Percentiles rank a stretch among this genome's conserved stretches.
Evolutionary conservation across 2,113 vertebrate genomes (phyloP).

Genomic region (Silurus meridionalis): DNA sequence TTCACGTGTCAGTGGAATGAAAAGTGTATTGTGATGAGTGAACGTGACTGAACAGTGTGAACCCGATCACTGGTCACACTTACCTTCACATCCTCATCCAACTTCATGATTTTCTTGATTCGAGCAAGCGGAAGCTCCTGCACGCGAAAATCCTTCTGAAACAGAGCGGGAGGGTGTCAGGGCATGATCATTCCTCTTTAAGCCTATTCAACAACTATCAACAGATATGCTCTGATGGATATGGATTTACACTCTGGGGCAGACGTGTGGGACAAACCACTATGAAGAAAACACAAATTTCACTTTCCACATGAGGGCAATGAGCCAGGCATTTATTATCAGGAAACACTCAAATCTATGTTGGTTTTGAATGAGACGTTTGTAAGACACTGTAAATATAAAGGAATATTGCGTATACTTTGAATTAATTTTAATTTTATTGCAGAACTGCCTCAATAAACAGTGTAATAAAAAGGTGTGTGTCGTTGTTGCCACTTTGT

Average conservation of each 20-base stretch:
- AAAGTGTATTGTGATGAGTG: neutral
- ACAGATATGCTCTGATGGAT: neutral
- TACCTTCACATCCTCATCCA: constrained; percentile 99
- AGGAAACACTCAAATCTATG: neutral
- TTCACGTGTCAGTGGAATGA: too few species aligned
- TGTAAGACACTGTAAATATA: neutral
- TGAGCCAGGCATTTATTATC: neutral
- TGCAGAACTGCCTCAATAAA: neutral
- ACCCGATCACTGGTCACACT: constrained; percentile 20
- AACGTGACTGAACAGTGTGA: neutral
- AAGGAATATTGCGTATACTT: neutral
- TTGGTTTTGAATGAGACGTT: neutral
- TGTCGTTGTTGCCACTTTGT: neutral
- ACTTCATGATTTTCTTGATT: constrained; percentile 99
- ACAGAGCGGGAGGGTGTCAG: constrained; percentile 49
- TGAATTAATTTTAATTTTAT: neutral
- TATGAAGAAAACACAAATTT: neutral
- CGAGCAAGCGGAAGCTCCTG: constrained; percentile 96
- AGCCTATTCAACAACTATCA: neutral
- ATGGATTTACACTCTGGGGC: neutral
- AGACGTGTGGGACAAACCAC: neutral
- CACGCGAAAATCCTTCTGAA: constrained; percentile 97
- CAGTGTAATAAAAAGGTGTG: neutral
- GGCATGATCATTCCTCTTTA: neutral
- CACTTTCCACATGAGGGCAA: neutral